These are phyloP conservation scores for Enteromius mattozi DNA, from an alignment of 2,797 vertebrate species.

Conservation along the genomic window DNA sequence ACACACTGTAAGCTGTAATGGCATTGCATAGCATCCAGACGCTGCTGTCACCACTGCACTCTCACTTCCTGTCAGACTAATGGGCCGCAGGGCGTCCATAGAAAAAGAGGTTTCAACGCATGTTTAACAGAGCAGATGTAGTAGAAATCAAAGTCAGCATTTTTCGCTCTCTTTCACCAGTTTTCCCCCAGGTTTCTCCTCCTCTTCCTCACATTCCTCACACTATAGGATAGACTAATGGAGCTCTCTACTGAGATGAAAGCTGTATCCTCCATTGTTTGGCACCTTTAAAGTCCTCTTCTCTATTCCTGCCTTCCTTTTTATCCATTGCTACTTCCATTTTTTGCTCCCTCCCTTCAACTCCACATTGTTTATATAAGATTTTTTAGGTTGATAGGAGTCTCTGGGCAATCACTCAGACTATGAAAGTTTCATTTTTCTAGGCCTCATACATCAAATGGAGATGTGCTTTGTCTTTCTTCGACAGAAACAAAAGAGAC, in stretches of 20 bases:
- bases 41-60: conserved; percentile 65
- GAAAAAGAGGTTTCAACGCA: conserved; percentile 38
- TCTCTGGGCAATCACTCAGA: conserved; percentile 70
- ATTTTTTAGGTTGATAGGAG: conserved; percentile 71
- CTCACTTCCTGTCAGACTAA: conserved; percentile 8
- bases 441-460: conserved; percentile 71
- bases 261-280: conserved; percentile 49
- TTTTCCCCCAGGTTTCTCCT: conserved; percentile 21
- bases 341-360: conserved; percentile 41
- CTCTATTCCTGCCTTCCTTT: neutral
- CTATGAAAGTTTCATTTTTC: conserved; percentile 71
- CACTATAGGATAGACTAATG: conserved; percentile 53
- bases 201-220: conserved; percentile 37
- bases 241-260: conserved; percentile 57
- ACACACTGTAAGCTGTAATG: conserved; percentile 40
- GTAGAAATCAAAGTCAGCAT: conserved; percentile 62
- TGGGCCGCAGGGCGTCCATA: conserved; percentile 32
- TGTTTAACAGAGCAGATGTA: conserved; percentile 62
- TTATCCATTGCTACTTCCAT: neutral
- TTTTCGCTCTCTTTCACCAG: conserved; percentile 43
- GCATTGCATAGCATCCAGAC: conserved; percentile 54
- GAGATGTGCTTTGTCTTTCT: conserved; percentile 66
- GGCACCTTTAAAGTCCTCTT: conserved; percentile 3
- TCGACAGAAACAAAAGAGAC: conserved; percentile 69
- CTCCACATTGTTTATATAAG: conserved; percentile 68